Percentiles rank a stretch among this genome's conserved stretches.
phyloP scores from a whole-genome alignment of 2,888 invertebrate genomes.

The Melieria omissa region DNA sequence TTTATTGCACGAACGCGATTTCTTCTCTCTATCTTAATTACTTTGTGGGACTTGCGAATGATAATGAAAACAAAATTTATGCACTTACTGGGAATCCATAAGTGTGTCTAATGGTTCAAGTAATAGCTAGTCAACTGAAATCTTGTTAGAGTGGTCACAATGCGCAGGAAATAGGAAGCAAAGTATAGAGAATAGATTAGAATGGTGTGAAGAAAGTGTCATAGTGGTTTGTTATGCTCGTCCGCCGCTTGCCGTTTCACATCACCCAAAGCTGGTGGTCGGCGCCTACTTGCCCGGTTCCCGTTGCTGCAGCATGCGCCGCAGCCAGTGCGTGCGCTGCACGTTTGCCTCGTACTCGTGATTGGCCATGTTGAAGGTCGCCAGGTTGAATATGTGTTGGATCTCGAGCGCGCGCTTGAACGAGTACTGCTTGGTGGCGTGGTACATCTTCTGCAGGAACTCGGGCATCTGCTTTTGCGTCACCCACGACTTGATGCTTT shows the following conservation, averaged over 20 bases:
- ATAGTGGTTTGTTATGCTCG: no score
- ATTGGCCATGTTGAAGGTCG: slow-evolving; percentile 48
- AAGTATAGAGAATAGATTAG: no score
- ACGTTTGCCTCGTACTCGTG: slow-evolving; percentile 59
- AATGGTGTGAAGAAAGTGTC: no score
- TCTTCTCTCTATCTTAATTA: background rate
- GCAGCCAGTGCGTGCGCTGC: slow-evolving; percentile 56
- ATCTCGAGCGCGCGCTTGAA: slow-evolving; percentile 62
- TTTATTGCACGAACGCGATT: slow-evolving; percentile 8
- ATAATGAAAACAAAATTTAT: no score
- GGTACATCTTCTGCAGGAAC: slow-evolving; percentile 76
- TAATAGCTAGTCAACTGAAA: no score
- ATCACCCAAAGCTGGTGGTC: background rate
- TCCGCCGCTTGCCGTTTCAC: no score
- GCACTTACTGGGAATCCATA: no score
- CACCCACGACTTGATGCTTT: slow-evolving; percentile 79
- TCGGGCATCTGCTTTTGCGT: slow-evolving; percentile 81
- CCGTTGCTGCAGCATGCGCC: slow-evolving; percentile 17
- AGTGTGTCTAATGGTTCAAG: no score
- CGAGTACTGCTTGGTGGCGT: slow-evolving; percentile 75
- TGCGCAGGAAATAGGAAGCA: no score
- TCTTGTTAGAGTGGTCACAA: no score
- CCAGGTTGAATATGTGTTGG: slow-evolving; percentile 51
- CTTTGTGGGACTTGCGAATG: no score
- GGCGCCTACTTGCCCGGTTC: slow-evolving; percentile 24